Base-by-base conservation (phyloP, 2,113 vertebrate species). In the Ciconia maguari region DNA sequence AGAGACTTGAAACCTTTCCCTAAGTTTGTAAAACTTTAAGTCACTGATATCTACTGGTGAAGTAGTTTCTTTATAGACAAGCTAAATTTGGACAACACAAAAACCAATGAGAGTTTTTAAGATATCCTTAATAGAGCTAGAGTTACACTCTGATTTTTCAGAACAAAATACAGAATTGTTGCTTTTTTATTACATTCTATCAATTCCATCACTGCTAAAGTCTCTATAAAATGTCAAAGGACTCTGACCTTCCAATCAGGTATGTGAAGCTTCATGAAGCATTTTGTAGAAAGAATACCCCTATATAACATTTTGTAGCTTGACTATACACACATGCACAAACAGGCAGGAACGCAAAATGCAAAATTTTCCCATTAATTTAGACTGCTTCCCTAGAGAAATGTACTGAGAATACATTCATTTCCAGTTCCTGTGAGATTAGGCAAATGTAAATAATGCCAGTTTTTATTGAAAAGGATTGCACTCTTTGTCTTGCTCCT, bases 371-470 rank as follows among this genome's bases (percentile, higher is more conserved):
- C 10, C 41, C 19, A 82, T 48, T 92, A 82, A 91, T 94, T 94
- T 91, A 76, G 44, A 77, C 13, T 75, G 29, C 69, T 94, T 94
- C 80, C 61, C 83, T 42, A 72, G 44, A 77, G 83, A 91, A 87
- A 79, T 71, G 38, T 32, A 34, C 13, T n/a, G 46, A 94, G 29
- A 75, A 95, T 57, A 72, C 27, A 87, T 69, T 68, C 3, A 79
- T 89, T 93, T 91, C 74, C 76, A 84, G 65, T 79, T 91, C 80
- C 44, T 74, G 27, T 68, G 80, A 74, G 86, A 84, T 89, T 61
- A 94, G 16, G 34, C 25, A 94, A 89, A 91, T 85, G 65, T 94
- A 96, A 96, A 91, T 91, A 96, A 96, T 58, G 58, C 29, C 36
- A 65, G 4, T 42, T 94, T 91, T 88, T 91, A 85, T 27, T 89